Conservation (phyloP, 2,888 invertebrate species). For the Apodemia hepburni region DNA sequence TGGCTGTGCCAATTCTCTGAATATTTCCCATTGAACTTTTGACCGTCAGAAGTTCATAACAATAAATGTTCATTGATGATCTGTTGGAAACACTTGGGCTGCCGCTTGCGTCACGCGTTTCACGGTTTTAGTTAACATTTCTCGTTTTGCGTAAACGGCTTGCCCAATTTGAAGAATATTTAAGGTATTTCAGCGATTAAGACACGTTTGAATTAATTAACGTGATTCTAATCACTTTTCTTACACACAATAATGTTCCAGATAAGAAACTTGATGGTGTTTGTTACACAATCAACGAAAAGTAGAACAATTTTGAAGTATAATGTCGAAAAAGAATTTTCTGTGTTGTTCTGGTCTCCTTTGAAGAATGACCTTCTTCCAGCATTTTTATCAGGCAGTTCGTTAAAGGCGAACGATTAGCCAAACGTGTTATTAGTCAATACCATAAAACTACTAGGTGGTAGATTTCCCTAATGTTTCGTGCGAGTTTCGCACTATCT, state of each 20-base stretch:
- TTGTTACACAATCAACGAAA: background rate
- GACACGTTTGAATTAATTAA: background rate
- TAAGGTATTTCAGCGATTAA: background rate
- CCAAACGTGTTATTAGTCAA: too few relatives aligned
- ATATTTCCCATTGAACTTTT: slow-evolving; percentile 42
- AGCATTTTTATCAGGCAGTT: too few relatives aligned
- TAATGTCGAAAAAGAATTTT: too few relatives aligned
- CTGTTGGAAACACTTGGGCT: background rate
- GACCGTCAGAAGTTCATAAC: slow-evolving; percentile 25
- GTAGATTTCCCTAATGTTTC: too few relatives aligned
- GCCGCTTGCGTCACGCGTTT: background rate
- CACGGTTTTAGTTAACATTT: slow-evolving; percentile 10
- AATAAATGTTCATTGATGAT: slow-evolving; percentile 23
- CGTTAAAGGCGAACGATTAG: too few relatives aligned
- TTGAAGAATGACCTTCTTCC: too few relatives aligned
- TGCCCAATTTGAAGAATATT: background rate
- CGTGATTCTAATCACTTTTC: background rate
- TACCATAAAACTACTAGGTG: too few relatives aligned
- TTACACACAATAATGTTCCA: background rate
- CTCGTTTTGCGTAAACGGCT: background rate
- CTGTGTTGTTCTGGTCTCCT: too few relatives aligned
- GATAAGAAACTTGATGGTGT: background rate
- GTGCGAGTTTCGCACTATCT: too few relatives aligned
- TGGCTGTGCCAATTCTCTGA: slow-evolving; percentile 44
- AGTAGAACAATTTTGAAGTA: background rate